Evolutionary conservation across 2,888 invertebrate genomes (phyloP), one percentile per base, ranked within the genome.

Genomic region (Erynnis tages): DNA sequence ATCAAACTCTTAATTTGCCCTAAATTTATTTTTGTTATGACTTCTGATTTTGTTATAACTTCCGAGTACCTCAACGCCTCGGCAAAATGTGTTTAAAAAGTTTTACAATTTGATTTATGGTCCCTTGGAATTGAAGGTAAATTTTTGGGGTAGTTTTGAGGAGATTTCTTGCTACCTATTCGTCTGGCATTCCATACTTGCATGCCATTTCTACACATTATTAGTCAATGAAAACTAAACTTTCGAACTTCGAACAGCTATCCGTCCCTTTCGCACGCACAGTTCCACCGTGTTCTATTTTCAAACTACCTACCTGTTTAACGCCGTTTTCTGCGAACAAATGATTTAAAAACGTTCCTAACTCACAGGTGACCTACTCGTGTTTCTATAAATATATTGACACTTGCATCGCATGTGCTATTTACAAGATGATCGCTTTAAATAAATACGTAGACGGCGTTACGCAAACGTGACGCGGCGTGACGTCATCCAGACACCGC

Each of bases 381-480:
- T 64, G 61, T 54, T 38, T 57, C 75, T 82, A 83, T 71, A 71
- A 78, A 82, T 87, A 85, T 65, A 60, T 67, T 77, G 77, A 78
- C 76, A 62, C 58, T 76, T 73, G 71, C 74, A 71, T 76, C 79
- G 78, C 77, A 76, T 69, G 76, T 60, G 77, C 76, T 80, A 77
- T 80, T 84, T 79, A 72, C 76, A 81, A 79, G 70, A 79, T 76
- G 79, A 72, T 76, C 59, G 72, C 62, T 67, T 65, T 65, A 69
- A 71, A 73, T 71, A 70, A 67, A 70, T 68, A 63, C 66, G 55
- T 58, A 55, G 62, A 57, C 60, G 58, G 59, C 69, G 67, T 82
- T 83, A 79, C 83, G 83, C 79, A 79, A 79, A 66, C 59, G 72
- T 82, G 84, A 84, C 83, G 86, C 67, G 70, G 14, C 14, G 56